Conservation (phyloP, 2,113 vertebrate genomes). For the Xiphophorus couchianus region DNA sequence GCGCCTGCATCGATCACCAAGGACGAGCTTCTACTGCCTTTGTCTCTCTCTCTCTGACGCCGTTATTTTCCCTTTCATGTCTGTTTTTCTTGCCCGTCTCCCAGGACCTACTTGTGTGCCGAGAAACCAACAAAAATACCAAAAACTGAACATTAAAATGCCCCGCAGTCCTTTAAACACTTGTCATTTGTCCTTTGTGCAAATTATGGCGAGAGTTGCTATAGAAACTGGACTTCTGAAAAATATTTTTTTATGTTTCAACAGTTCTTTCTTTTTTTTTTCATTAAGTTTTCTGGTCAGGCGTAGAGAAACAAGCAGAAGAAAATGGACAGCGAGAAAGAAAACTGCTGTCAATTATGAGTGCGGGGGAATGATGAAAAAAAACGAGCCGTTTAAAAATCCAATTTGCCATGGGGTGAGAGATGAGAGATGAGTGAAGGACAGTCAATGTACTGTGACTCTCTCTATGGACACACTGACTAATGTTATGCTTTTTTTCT, state of each 20-base stretch:
- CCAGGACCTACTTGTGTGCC: conserved; percentile 58
- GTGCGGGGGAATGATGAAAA: conserved; percentile 49
- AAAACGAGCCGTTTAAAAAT: conserved; percentile 70
- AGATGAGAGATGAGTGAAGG: conserved; percentile 64
- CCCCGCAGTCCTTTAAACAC: conserved; percentile 73
- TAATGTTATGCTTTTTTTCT: conserved; percentile 15
- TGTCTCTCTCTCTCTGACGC: conserved; percentile 40
- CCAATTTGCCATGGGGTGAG: conserved; percentile 64
- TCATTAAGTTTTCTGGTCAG: conserved; percentile 61
- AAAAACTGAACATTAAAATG: conserved; percentile 69
- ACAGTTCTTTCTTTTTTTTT: conserved; percentile 47
- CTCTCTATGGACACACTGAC: conserved; percentile 50
- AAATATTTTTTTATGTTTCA: conserved; percentile 1
- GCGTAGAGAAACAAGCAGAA: conserved; percentile 15
- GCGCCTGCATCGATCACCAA: conserved; percentile 72
- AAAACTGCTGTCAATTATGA: conserved; percentile 60
- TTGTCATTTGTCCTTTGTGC: conserved; percentile 75
- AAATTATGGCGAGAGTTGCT: conserved; percentile 70
- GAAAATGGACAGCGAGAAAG: conserved; percentile 27
- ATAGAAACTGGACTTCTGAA: conserved; percentile 59
- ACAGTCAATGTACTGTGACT: conserved; percentile 44
- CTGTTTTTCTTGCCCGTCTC: conserved; percentile 70
- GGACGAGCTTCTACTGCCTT: conserved; percentile 63
- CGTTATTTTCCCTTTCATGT: conserved; percentile 65
- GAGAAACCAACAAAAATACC: conserved; percentile 29